Base-by-base conservation (phyloP, 37 sponge, comb jelly and placozoan species). In the Halichondria panicea region DNA sequence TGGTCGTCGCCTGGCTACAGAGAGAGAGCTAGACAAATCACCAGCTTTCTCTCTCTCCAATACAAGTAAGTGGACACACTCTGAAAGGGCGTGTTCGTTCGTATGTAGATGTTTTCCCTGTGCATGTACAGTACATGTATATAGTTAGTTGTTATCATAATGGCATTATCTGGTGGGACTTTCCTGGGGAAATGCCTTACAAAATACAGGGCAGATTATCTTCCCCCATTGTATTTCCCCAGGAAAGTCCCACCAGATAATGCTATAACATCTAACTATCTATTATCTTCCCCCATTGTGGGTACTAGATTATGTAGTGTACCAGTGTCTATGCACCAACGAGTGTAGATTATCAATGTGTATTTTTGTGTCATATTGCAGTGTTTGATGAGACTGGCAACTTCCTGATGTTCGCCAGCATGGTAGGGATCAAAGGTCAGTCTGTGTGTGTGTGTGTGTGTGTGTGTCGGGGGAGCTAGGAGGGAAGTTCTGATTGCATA, bases 361-460 rank as follows among this genome's bases (percentile, higher is more conserved):
- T 31, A 31, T 57, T 28, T 38, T 37, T 53, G 2, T 19, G 55
- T 77, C 34, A 25, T 38, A 35, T 33, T 81, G 31, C 70, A 87
- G 92, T 92, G 35, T 97, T 97, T 94, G 98, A 97, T 84, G 93
- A 92, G 15, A 92, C 76, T 53, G 84, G 93, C 6, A 61, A 85
- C 28, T 87, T 97, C 48, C 66, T 97, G 19, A 39, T 97, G 50
- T 97, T 87, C 50, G 71, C 98, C 9, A 92, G 84, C 24, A 76
- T 97, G 81, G 77, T 97, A 28, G 98, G 98, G 41, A 84, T 97
- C 41, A 97, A 97, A 89, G 88, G 92, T 91, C 44, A 64, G 54
- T 30, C 33, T 34, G 13, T 28, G 3, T 31, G 34, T 70, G 50
- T 24, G 11, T 11, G 3, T 43, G 25, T 24, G 27, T 48, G 52